phyloP scores from a whole-genome alignment of 2,888 invertebrate species.

The Caradrina kadenii region DNA sequence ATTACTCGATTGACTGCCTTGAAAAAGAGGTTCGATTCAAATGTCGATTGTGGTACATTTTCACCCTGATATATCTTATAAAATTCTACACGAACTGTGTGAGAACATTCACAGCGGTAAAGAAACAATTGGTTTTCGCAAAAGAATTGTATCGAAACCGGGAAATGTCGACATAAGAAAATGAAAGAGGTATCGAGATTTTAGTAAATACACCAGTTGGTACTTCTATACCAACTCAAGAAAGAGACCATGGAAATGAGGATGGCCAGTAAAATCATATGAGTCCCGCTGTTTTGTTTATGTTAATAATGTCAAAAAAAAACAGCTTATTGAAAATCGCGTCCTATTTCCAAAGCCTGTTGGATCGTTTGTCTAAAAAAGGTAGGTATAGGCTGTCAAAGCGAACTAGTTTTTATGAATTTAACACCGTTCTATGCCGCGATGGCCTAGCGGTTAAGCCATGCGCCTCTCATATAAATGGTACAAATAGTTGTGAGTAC shows the following conservation, averaged over 20 bases:
- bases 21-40: conserved; percentile 11
- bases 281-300: too few relatives aligned
- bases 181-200: conserved; percentile 28
- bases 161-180: conserved; percentile 27
- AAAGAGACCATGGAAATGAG: neutral
- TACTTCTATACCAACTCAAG: neutral
- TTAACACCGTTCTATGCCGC: neutral
- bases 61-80: conserved; percentile 32
- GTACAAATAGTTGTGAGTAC: too few relatives aligned
- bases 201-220: neutral
- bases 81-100: conserved; percentile 36
- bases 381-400: neutral
- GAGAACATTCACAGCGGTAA: conserved; percentile 30
- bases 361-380: conserved; percentile 1
- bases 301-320: neutral
- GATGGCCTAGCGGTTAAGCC: too few relatives aligned
- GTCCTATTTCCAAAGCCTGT: conserved; percentile 1
- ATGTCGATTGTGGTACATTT: conserved; percentile 26
- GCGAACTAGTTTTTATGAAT: neutral
- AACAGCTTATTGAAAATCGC: neutral
- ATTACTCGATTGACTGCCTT: conserved; percentile 10
- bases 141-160: conserved; percentile 15
- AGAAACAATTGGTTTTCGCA: conserved; percentile 36
- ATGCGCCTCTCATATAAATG: too few relatives aligned
- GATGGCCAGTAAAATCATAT: neutral